A percentile compares a stretch with the other conserved stretches of the same genome.
phyloP scores from a whole-genome alignment of 2,113 vertebrate genomes.

The Mixornis gularis region DNA sequence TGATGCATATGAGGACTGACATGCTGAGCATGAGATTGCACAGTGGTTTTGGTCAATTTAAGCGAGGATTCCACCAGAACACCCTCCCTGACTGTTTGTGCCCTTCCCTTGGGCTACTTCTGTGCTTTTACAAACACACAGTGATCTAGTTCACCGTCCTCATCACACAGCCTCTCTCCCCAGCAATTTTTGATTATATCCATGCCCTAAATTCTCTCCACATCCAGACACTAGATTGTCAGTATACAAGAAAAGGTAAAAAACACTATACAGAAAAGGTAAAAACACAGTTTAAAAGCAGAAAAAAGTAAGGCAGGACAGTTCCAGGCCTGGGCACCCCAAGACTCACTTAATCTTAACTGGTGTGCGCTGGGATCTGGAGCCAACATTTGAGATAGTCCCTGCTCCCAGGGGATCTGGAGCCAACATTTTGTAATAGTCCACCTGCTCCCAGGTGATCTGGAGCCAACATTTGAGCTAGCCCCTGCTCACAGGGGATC shows the following conservation, averaged over 20 bases:
- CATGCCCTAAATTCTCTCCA: not conserved
- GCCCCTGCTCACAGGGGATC: not conserved
- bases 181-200: not conserved
- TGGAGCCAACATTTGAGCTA: not conserved
- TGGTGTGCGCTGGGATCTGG: too few relatives aligned
- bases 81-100: not conserved
- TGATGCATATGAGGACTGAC: not conserved
- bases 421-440: too few relatives aligned
- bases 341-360: not conserved
- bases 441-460: not conserved
- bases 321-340: not conserved
- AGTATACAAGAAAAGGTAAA: not conserved
- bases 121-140: not conserved
- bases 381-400: not conserved
- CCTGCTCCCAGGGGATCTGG: not conserved
- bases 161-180: not conserved
- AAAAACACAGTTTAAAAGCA: not conserved
- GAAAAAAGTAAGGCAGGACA: not conserved
- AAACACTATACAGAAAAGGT: not conserved
- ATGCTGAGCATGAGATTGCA: conserved; percentile 10
- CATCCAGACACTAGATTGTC: not conserved
- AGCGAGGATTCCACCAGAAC: not conserved
- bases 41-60: conserved; percentile 11
- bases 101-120: conserved; percentile 3
- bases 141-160: not conserved